A percentile compares a stretch with the other conserved stretches of the same genome.
Conservation (phyloP, 2,888 invertebrate species). For the Subacronicta megacephala region DNA sequence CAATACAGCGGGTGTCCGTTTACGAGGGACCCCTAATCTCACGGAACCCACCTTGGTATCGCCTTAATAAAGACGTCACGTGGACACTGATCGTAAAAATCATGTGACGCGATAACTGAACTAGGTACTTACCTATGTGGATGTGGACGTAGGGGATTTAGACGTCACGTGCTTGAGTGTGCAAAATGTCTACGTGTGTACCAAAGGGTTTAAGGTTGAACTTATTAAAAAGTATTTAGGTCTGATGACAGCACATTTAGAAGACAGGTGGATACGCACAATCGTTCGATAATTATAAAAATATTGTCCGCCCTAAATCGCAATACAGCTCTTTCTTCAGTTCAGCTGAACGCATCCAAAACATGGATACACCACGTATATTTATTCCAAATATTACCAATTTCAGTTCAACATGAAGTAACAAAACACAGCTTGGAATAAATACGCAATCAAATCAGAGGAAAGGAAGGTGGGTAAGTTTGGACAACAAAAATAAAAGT, state of each 20-base stretch:
- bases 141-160: slow-evolving; percentile 6
- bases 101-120: slow-evolving; percentile 57
- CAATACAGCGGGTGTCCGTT: slow-evolving; percentile 75
- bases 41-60: slow-evolving; percentile 72
- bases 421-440: slow-evolving; percentile 65
- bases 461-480: slow-evolving; percentile 68
- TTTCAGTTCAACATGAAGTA: slow-evolving; percentile 29
- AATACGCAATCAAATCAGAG: slow-evolving; percentile 66
- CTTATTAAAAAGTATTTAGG: slow-evolving; percentile 1
- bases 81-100: slow-evolving; percentile 68
- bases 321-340: background rate
- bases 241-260: too few relatives aligned
- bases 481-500: slow-evolving; percentile 69
- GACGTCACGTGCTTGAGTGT: background rate
- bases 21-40: slow-evolving; percentile 76
- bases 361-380: background rate
- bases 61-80: slow-evolving; percentile 78
- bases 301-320: too few relatives aligned
- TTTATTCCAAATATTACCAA: slow-evolving; percentile 20
- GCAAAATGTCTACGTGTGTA: background rate
- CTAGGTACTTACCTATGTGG: slow-evolving; percentile 6
- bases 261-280: too few relatives aligned
- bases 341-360: background rate
- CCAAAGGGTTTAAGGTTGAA: background rate
- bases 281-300: too few relatives aligned